Evolutionary conservation across 2,113 vertebrate genomes (phyloP).

Genomic region (Chamaetylas fuelleborni): DNA sequence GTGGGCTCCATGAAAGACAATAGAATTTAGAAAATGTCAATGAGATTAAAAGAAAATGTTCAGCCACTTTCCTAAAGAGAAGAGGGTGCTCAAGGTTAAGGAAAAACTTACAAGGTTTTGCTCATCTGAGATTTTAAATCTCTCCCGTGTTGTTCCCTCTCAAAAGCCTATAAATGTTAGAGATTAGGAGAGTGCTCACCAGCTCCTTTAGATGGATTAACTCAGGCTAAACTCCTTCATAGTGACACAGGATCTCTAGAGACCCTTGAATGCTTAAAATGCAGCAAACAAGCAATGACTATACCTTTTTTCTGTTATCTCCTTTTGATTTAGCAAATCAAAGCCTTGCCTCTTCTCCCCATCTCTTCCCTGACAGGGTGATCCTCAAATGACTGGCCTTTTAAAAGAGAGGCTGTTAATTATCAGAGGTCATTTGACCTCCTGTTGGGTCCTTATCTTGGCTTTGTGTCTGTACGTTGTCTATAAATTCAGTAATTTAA

Average conservation of each 20-base stretch:
- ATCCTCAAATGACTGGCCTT: background rate
- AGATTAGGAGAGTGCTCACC: background rate
- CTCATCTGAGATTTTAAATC: background rate
- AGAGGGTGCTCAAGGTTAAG: background rate
- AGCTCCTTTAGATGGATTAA: background rate
- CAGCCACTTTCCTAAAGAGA: background rate
- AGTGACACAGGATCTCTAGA: background rate
- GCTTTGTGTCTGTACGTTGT: background rate
- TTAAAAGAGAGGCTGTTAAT: background rate
- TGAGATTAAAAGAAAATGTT: background rate
- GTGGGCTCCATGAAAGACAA: background rate
- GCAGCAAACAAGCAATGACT: background rate
- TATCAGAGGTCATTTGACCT: background rate
- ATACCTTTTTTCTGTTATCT: background rate
- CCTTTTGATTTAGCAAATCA: background rate
- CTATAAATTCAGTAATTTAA: background rate
- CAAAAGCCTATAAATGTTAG: background rate
- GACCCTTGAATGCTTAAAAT: background rate
- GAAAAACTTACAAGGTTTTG: background rate
- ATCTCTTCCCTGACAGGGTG: background rate
- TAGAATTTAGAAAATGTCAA: slow-evolving; percentile 2
- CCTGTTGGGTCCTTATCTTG: background rate
- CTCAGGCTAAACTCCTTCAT: background rate
- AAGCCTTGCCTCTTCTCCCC: background rate
- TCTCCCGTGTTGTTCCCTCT: background rate